These are phyloP conservation scores for Cardinalis cardinalis DNA, from an alignment of 2,113 vertebrate species.

Conservation along the genomic window DNA sequence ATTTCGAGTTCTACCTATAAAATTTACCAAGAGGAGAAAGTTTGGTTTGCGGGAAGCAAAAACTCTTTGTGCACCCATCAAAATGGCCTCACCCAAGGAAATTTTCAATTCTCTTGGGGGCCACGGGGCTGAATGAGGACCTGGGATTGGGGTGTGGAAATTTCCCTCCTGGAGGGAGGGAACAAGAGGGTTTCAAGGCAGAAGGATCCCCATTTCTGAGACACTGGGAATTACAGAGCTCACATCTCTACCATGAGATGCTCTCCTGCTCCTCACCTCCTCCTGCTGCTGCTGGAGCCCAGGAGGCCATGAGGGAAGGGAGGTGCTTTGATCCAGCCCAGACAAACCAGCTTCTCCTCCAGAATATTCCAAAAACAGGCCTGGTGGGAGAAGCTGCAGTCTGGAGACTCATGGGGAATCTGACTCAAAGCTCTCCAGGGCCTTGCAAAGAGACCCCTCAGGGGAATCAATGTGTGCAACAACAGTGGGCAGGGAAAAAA, in stretches of 20 bases:
- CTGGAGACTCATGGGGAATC: background rate
- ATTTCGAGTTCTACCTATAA: background rate
- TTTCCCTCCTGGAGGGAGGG: background rate
- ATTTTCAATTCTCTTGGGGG: fast-evolving
- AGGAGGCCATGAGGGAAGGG: background rate
- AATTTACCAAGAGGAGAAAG: background rate
- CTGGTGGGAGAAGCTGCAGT: background rate
- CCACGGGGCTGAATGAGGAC: fast-evolving
- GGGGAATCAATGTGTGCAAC: background rate
- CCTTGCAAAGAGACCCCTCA: background rate
- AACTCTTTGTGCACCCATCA: background rate
- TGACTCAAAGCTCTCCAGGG: background rate
- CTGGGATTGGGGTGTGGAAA: background rate
- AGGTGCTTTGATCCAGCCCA: background rate
- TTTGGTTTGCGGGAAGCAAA: background rate
- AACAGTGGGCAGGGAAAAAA: background rate
- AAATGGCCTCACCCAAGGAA: background rate
- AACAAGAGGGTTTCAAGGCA: background rate
- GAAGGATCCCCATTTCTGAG: background rate
- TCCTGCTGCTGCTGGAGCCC: background rate
- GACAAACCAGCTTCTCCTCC: background rate
- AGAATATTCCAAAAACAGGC: background rate
- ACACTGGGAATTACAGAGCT: background rate
- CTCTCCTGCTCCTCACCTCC: background rate
- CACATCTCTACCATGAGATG: fast-evolving